Evolutionary conservation across 2,888 invertebrate genomes (phyloP).

Genomic region (Cephus pygmeus): DNA sequence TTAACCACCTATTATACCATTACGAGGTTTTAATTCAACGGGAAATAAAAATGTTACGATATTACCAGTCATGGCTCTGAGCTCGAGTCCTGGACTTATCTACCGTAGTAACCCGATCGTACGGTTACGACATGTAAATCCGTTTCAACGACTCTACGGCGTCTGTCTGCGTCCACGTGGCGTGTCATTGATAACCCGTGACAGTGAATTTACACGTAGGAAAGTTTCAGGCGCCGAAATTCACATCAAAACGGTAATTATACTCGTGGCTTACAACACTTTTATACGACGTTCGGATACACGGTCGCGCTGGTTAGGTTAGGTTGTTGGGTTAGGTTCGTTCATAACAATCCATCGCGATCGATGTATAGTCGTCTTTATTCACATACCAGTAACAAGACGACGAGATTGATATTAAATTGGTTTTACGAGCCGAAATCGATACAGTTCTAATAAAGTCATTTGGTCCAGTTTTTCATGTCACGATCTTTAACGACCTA

Average conservation of each 20-base stretch:
- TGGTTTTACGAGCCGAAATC: neutral
- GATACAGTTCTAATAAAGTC: neutral
- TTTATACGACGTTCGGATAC: slow-evolving; percentile 24
- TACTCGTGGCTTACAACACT: slow-evolving; percentile 30
- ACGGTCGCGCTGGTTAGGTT: neutral
- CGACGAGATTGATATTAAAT: slow-evolving; percentile 2
- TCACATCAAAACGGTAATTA: slow-evolving; percentile 49
- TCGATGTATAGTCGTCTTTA: neutral
- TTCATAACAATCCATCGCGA: neutral
- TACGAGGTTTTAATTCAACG: slow-evolving; percentile 24
- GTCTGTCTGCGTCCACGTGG: slow-evolving; percentile 11
- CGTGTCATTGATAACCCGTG: slow-evolving; percentile 25
- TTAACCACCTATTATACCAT: slow-evolving; percentile 23
- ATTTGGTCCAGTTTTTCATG: neutral
- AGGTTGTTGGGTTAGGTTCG: slow-evolving; percentile 1
- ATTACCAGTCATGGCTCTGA: neutral
- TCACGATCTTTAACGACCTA: neutral
- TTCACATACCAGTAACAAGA: neutral
- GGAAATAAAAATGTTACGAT: slow-evolving; percentile 15
- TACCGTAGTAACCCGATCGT: neutral
- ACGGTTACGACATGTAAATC: slow-evolving; percentile 22
- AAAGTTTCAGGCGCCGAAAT: slow-evolving; percentile 45
- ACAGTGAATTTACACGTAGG: slow-evolving; percentile 24
- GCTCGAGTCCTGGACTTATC: neutral
- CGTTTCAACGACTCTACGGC: slow-evolving; percentile 12